Conservation (phyloP, 2,888 invertebrate genomes). For the Ommatoiulus sabulosus region DNA sequence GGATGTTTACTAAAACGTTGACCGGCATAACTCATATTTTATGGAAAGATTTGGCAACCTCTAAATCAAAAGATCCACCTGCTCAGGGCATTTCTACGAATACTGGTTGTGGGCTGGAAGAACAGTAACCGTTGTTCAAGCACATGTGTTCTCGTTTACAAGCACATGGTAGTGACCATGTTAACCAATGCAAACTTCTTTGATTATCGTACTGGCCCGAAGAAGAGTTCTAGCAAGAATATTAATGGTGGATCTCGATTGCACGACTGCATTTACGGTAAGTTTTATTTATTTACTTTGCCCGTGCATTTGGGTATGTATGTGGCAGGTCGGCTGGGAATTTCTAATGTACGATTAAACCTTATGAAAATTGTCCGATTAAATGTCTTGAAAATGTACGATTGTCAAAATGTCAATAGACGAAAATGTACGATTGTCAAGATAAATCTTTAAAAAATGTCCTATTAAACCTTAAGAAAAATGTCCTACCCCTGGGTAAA, state of each 20-base stretch:
- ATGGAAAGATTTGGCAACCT: not conserved
- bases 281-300: not conserved
- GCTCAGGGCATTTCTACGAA: not conserved
- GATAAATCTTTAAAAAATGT: too few species aligned
- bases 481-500: too few species aligned
- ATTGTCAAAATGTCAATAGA: too few species aligned
- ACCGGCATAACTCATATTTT: not conserved
- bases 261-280: slow-evolving; percentile 47
- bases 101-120: not conserved
- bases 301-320: too few species aligned
- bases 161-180: not conserved
- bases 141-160: not conserved
- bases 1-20: not conserved
- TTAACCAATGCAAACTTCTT: not conserved
- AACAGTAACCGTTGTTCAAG: not conserved
- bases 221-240: not conserved
- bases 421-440: too few species aligned
- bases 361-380: too few species aligned
- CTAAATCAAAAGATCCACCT: not conserved
- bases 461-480: too few species aligned
- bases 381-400: too few species aligned
- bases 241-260: slow-evolving; percentile 25
- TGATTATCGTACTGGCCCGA: not conserved
- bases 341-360: too few species aligned
- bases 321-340: too few species aligned